A percentile compares a stretch with the other conserved stretches of the same genome.
These are phyloP conservation scores for Tretioscincus oriximinensis DNA, from an alignment of 2,113 vertebrate species.

Conservation along the genomic window DNA sequence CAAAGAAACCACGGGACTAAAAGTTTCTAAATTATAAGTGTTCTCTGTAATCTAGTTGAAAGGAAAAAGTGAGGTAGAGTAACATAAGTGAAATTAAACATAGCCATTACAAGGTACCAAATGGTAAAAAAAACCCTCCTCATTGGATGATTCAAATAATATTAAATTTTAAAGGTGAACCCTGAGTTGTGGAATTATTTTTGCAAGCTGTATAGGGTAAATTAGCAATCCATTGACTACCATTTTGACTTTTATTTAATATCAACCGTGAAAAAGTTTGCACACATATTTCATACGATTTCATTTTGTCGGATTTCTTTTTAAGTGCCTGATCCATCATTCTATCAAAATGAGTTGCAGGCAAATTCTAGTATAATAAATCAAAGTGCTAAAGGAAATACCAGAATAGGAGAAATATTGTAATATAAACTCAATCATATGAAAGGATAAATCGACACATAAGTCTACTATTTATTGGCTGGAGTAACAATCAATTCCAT, in stretches of 20 bases:
- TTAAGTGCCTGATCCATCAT: neutral
- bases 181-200: neutral
- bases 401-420: too few species aligned
- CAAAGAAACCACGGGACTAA: neutral
- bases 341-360: neutral
- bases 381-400: neutral
- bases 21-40: neutral
- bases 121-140: neutral
- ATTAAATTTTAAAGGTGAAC: slow-evolving; percentile 11
- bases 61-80: neutral
- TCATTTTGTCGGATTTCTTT: neutral
- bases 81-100: neutral
- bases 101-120: neutral
- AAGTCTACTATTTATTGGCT: neutral
- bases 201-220: neutral
- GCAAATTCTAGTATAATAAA: neutral
- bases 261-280: neutral
- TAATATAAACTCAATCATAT: neutral
- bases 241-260: neutral
- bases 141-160: neutral
- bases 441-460: neutral
- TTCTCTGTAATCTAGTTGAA: neutral
- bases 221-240: neutral
- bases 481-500: neutral
- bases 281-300: neutral